Evolutionary conservation across 2,797 vertebrate species (phyloP), one percentile per base, ranked within the genome.

Genomic region (Sebastes iracundus): DNA sequence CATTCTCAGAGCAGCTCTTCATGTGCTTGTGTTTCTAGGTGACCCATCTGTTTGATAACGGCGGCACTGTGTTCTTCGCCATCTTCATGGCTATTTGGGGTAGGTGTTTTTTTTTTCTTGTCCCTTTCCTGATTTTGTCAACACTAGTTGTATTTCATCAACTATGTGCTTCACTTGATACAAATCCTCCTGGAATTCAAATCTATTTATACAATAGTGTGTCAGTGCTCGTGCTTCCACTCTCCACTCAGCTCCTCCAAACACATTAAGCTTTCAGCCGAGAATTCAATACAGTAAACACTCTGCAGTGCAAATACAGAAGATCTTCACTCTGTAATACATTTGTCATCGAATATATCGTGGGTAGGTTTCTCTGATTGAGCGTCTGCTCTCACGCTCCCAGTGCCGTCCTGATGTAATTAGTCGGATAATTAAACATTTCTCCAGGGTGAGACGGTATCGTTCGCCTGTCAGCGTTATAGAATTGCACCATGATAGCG

Each of bases 31-130:
- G 53, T 88, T 87, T 90, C 61, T 85, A 99, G 99, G 98, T 99
- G 87, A 99, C 99, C 33, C 96, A 98, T 95, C 96, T 99, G 81
- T 99, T 99, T 95, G 99, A 99, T 93, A 99, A 99, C 4, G 98
- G 99, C 79, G 99, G 99, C 42, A 99, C 99, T 38, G 99, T 99
- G 82, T 99, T 99, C 96, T 99, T 99, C 82, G 99, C 99, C 46
- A 99, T 99, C 94, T 99, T 99, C 95, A 99, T 99, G 99, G 99
- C 99, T 87, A 99, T 99, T 91, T 99, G 99, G 99, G 99, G 99
- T 99, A 96, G 94, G 98, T 92, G 10, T 35, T 42, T 79, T 55
- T 53, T 59, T 59, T 30, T 49, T 64, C 73, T 61, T 75, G 61
- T 82, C 35, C 30, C 30, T n/a, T 79, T 72, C 28, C 25, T 23